Percentiles rank a stretch among this genome's conserved stretches.
These are phyloP conservation scores for Heliconius nattereri DNA, from an alignment of 1,140 invertebrate genomes.

Conservation along the genomic window DNA sequence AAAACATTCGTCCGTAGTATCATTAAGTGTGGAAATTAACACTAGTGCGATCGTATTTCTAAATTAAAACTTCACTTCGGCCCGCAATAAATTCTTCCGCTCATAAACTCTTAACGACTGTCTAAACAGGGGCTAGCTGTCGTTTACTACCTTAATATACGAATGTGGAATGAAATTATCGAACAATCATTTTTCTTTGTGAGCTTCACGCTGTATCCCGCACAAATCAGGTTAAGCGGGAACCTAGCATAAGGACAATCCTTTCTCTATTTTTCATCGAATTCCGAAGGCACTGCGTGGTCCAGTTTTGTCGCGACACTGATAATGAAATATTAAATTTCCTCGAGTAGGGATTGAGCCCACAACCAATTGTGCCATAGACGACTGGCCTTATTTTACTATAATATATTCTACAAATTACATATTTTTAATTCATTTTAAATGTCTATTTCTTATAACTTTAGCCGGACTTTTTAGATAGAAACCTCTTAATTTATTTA, in stretches of 20 bases:
- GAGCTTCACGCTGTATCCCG: neutral
- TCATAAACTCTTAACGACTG: conserved; percentile 73
- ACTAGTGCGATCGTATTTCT: conserved; percentile 66
- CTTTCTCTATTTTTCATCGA: no score
- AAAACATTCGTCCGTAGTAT: conserved; percentile 13
- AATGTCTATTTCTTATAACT: neutral
- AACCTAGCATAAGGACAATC: no score
- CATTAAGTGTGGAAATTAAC: conserved; percentile 67
- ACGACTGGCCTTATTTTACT: no score
- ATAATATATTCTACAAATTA: neutral
- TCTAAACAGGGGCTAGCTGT: conserved; percentile 73
- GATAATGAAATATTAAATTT: no score
- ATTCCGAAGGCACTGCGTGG: no score
- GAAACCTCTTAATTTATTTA: neutral
- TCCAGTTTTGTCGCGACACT: no score
- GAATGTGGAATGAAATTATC: conserved; percentile 55
- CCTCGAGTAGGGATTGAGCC: no score
- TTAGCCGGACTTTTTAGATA: neutral
- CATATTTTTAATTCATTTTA: neutral
- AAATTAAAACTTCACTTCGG: conserved; percentile 66
- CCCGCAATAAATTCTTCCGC: conserved; percentile 69
- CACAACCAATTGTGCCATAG: no score
- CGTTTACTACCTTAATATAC: conserved; percentile 63
- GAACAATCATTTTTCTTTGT: conserved; percentile 32
- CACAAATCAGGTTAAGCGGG: no score